Evolutionary conservation across 1,140 invertebrate species (phyloP).

Genomic region (Drosophila willistoni): DNA sequence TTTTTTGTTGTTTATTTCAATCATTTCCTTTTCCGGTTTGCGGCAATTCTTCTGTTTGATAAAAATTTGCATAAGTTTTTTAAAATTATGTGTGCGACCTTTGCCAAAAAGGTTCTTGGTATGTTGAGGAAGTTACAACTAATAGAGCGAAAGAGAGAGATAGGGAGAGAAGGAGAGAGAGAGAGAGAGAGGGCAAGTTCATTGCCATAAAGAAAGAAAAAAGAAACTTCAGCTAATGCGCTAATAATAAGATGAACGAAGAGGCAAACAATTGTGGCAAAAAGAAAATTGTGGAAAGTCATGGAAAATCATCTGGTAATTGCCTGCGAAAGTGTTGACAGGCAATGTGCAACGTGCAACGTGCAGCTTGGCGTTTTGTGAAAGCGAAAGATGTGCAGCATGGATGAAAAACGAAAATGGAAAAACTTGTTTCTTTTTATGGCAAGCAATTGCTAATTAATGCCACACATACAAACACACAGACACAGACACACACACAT

Average conservation of each 20-base stretch:
- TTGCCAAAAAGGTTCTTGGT: slow-evolving; percentile 29
- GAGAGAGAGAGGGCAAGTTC: background rate
- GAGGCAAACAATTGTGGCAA: slow-evolving; percentile 34
- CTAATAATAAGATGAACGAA: slow-evolving; percentile 38
- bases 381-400: slow-evolving; percentile 33
- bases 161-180: background rate
- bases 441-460: slow-evolving; percentile 60
- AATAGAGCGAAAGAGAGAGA: background rate
- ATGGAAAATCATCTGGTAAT: slow-evolving; percentile 40
- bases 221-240: slow-evolving; percentile 19
- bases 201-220: slow-evolving; percentile 5
- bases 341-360: slow-evolving; percentile 10
- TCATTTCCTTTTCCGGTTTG: slow-evolving; percentile 78
- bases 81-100: slow-evolving; percentile 45
- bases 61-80: slow-evolving; percentile 57
- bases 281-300: slow-evolving; percentile 62
- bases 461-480: slow-evolving; percentile 21
- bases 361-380: slow-evolving; percentile 34
- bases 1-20: slow-evolving; percentile 40
- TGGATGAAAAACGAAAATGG: slow-evolving; percentile 13
- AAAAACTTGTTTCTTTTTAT: slow-evolving; percentile 45
- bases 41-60: slow-evolving; percentile 40
- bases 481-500: slow-evolving; percentile 9
- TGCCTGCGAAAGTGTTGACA: slow-evolving; percentile 73
- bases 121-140: background rate